Evolutionary conservation across 2,113 vertebrate genomes (phyloP).

Genomic region (Onychostruthus taczanowskii): DNA sequence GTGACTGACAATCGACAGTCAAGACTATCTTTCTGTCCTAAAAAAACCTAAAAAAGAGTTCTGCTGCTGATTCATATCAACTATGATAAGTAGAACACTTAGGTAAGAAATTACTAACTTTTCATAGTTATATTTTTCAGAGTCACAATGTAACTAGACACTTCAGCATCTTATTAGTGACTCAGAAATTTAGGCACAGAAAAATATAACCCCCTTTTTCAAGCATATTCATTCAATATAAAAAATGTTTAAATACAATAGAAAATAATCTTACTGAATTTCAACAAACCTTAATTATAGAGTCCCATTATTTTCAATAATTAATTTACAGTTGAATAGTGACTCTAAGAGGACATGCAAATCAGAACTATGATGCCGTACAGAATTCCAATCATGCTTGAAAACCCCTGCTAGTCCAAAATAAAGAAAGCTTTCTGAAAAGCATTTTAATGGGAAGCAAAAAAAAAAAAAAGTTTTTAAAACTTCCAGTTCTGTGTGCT

Average conservation of each 20-base stretch:
- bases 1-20: accelerated
- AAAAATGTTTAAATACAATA: background rate
- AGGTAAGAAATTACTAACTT: background rate
- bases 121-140: background rate
- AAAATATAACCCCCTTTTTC: background rate
- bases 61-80: background rate
- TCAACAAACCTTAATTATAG: conserved; percentile 10
- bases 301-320: conserved; percentile 6
- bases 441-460: background rate
- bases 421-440: background rate
- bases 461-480: background rate
- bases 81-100: background rate
- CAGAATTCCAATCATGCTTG: background rate
- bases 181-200: background rate
- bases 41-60: background rate
- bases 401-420: background rate
- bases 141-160: background rate
- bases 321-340: conserved; percentile 31
- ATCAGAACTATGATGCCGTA: background rate
- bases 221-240: background rate
- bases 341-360: conserved; percentile 1
- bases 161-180: background rate
- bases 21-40: background rate
- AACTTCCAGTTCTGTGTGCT: background rate
- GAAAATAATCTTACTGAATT: background rate